A percentile compares a stretch with the other conserved stretches of the same genome.
phyloP scores from a whole-genome alignment of 2,888 invertebrate species.

The Caenorhabditis becei region DNA sequence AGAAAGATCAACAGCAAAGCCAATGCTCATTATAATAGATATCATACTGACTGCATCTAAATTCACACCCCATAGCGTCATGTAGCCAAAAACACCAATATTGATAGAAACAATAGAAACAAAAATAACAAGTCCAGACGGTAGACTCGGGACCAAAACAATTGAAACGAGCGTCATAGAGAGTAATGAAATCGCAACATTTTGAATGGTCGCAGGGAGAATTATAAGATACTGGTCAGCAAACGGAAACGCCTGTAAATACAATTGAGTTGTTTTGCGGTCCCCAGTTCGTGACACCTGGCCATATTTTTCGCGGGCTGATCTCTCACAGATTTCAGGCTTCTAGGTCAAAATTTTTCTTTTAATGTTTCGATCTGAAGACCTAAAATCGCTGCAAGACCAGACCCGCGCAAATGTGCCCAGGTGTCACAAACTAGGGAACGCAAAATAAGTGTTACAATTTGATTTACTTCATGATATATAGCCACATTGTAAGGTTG shows the following conservation, averaged over 20 bases:
- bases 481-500: constrained; percentile 73
- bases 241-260: constrained; percentile 81
- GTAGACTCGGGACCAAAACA: constrained; percentile 88
- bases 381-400: too few species aligned
- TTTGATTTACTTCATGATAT: constrained; percentile 64
- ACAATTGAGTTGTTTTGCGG: too few species aligned
- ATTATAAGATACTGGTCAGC: constrained; percentile 81
- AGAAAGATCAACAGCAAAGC: constrained; percentile 92
- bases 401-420: too few species aligned
- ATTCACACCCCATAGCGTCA: constrained; percentile 94
- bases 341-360: background rate
- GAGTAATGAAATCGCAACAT: constrained; percentile 87
- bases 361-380: too few species aligned
- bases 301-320: too few species aligned
- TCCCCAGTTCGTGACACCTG: too few species aligned
- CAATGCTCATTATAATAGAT: constrained; percentile 96
- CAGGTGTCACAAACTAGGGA: too few species aligned
- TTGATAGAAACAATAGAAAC: constrained; percentile 95
- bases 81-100: constrained; percentile 94
- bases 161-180: constrained; percentile 96
- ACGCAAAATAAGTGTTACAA: too few species aligned
- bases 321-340: too few species aligned
- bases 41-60: constrained; percentile 89
- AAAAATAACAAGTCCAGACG: constrained; percentile 88
- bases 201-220: constrained; percentile 82